phyloP scores from a whole-genome alignment of 2,113 vertebrate species.

The Athene cunicularia region DNA sequence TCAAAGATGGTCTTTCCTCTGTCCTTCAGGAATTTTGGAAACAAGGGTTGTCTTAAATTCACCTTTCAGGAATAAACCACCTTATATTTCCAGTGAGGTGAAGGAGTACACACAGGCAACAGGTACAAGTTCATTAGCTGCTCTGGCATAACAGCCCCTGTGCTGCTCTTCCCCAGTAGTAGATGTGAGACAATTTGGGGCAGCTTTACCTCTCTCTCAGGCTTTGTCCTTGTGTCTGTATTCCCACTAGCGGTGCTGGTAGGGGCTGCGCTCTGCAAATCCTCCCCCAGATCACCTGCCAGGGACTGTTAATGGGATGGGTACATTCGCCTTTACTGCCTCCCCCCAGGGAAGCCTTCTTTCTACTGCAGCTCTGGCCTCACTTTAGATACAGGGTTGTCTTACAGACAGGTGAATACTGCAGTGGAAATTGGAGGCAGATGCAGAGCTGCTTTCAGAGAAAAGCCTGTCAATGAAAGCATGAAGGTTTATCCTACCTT shows the following conservation, averaged over 20 bases:
- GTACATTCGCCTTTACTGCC: background rate
- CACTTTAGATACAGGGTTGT: background rate
- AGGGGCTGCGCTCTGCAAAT: background rate
- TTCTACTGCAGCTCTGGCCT: background rate
- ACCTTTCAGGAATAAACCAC: background rate
- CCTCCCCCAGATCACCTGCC: background rate
- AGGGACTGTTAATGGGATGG: background rate
- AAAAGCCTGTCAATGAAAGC: slow-evolving; percentile 31
- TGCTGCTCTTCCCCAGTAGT: background rate
- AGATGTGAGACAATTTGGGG: background rate
- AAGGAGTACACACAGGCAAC: background rate
- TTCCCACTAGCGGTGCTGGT: background rate
- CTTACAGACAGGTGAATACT: background rate
- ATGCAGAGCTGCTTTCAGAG: slow-evolving; percentile 58
- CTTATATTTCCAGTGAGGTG: background rate
- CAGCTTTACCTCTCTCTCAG: background rate
- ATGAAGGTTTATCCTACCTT: background rate
- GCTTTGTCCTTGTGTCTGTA: background rate
- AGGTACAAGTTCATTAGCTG: background rate
- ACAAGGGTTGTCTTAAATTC: background rate
- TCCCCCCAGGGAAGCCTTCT: background rate
- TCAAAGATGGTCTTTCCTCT: background rate
- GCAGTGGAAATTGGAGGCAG: slow-evolving; percentile 58
- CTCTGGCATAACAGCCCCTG: background rate
- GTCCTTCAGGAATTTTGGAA: slow-evolving; percentile 13